phyloP scores from a whole-genome alignment of 2,113 vertebrate genomes.

The Uropsilus gracilis region DNA sequence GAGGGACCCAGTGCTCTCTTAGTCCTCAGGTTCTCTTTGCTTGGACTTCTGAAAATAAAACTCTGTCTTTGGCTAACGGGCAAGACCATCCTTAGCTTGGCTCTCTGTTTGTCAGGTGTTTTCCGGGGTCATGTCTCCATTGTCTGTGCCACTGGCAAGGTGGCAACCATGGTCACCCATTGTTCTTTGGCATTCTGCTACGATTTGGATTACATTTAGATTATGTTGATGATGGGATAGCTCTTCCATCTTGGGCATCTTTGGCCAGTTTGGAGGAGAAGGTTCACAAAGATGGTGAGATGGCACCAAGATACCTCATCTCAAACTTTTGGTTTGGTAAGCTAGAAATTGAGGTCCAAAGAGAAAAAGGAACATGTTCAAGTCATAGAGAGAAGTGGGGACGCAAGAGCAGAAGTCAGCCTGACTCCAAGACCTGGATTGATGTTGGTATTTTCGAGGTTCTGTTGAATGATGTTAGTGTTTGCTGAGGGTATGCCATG shows the following conservation, averaged over 20 bases:
- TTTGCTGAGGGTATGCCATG: neutral
- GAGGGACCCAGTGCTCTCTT: neutral
- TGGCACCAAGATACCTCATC: neutral
- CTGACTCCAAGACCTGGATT: neutral
- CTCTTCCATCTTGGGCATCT: neutral
- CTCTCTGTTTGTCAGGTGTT: neutral
- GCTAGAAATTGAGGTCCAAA: neutral
- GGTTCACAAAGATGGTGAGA: neutral
- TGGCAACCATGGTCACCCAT: neutral
- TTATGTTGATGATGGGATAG: neutral
- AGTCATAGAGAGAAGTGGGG: neutral
- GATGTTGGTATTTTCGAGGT: neutral
- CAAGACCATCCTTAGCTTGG: neutral
- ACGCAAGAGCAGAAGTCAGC: neutral
- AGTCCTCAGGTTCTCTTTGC: neutral
- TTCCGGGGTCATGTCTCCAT: neutral
- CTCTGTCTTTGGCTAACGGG: neutral
- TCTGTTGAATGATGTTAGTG: conserved; percentile 7
- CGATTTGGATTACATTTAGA: neutral
- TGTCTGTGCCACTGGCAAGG: neutral
- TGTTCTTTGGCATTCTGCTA: neutral
- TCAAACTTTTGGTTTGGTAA: neutral
- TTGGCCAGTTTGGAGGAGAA: neutral
- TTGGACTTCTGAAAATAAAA: conserved; percentile 24
- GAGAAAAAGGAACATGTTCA: neutral